Conservation (phyloP, 2,888 invertebrate species). For the Galeopsomyia nigrocyanea region DNA sequence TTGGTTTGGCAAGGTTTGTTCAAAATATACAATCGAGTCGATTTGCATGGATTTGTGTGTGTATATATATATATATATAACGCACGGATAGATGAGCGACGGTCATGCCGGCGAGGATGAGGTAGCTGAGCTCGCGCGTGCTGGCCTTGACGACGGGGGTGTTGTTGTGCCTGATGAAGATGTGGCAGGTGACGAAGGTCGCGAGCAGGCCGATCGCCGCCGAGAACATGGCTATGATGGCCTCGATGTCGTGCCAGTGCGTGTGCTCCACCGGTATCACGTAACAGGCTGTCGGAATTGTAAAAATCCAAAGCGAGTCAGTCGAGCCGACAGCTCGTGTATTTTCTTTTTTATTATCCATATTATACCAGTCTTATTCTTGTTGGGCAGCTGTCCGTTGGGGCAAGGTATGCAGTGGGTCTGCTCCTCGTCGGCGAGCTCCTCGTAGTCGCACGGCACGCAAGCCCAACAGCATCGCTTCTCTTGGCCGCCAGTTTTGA, state of each 20-base stretch:
- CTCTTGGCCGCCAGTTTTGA: slow-evolving; percentile 74
- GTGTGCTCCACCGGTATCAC: slow-evolving; percentile 75
- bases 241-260: slow-evolving; percentile 75
- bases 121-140: slow-evolving; percentile 77
- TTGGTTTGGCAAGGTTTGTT: too few relatives aligned
- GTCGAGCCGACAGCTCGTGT: neutral
- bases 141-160: slow-evolving; percentile 85
- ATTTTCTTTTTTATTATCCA: too few relatives aligned
- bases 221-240: slow-evolving; percentile 74
- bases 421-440: slow-evolving; percentile 73
- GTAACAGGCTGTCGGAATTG: slow-evolving; percentile 73
- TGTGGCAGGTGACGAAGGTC: slow-evolving; percentile 73
- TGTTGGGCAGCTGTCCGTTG: slow-evolving; percentile 77
- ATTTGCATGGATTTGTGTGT: too few relatives aligned
- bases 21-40: too few relatives aligned
- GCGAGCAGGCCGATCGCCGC: slow-evolving; percentile 76
- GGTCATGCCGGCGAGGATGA: slow-evolving; percentile 75
- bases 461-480: slow-evolving; percentile 85
- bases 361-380: slow-evolving; percentile 75
- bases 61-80: too few relatives aligned
- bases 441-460: slow-evolving; percentile 76
- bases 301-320: too few relatives aligned
- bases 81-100: slow-evolving; percentile 59
- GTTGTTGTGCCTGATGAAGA: slow-evolving; percentile 78
- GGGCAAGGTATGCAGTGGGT: slow-evolving; percentile 74